Conservation (phyloP, 2,113 vertebrate genomes). For the Crotophaga sulcirostris region DNA sequence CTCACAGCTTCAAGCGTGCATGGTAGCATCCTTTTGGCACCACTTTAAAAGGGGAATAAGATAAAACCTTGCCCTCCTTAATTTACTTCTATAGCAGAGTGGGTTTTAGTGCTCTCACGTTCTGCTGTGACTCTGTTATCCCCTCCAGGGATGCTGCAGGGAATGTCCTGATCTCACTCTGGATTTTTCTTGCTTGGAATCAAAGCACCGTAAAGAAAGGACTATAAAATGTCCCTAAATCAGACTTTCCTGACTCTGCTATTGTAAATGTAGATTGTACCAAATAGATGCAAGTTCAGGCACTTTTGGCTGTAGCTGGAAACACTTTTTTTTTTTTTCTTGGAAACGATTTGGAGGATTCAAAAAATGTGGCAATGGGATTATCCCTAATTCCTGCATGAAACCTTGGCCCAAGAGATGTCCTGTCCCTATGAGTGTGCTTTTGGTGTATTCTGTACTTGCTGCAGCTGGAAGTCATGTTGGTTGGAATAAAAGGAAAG, state of each 20-base stretch:
- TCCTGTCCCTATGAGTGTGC: fast-evolving
- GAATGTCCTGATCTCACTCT: neutral
- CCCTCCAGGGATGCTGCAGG: neutral
- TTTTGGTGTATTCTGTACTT: neutral
- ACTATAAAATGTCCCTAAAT: neutral
- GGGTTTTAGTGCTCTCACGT: neutral
- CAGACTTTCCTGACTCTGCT: neutral
- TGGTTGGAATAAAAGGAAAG: neutral
- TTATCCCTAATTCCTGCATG: neutral
- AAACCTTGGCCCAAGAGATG: neutral
- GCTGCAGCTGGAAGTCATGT: neutral
- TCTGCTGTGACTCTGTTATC: neutral
- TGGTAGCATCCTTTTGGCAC: neutral
- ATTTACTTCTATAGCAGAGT: neutral
- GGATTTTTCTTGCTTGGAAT: neutral
- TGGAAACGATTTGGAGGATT: neutral
- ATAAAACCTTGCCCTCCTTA: neutral
- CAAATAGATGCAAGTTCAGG: neutral
- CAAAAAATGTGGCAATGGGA: neutral
- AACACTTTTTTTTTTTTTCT: neutral
- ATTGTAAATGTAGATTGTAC: neutral
- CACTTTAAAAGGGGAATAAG: neutral
- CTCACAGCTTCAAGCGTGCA: fast-evolving
- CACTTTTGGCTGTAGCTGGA: neutral
- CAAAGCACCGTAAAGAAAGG: neutral